Evolutionary conservation across 1,140 invertebrate genomes (phyloP).

Genomic region (Nymphalis io): DNA sequence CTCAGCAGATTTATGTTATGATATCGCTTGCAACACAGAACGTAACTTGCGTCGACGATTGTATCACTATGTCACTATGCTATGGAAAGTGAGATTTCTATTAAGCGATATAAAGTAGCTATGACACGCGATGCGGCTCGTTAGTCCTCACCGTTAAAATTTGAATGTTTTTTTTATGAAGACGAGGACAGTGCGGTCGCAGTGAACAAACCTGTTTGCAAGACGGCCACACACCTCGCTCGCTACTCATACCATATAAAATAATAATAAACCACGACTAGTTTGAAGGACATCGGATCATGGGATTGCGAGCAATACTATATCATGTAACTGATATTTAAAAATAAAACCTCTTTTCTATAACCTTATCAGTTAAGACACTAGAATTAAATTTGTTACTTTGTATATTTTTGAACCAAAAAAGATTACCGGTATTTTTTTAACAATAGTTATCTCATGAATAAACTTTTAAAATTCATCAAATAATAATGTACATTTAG

Average conservation of each 20-base stretch:
- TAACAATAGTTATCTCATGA: slow-evolving; percentile 23
- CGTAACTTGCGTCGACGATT: slow-evolving; percentile 43
- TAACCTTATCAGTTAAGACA: not conserved
- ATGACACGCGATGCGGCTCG: slow-evolving; percentile 39
- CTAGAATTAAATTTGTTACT: not conserved
- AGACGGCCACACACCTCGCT: slow-evolving; percentile 64
- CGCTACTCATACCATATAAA: slow-evolving; percentile 34
- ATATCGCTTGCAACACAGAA: slow-evolving; percentile 48
- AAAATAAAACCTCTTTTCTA: not conserved
- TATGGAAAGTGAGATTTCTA: slow-evolving; percentile 67
- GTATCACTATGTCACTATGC: slow-evolving; percentile 59
- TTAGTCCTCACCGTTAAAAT: slow-evolving; percentile 61
- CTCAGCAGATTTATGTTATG: slow-evolving; percentile 27
- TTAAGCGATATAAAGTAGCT: slow-evolving; percentile 50
- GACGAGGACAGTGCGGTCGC: slow-evolving; percentile 39
- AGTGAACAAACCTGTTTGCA: slow-evolving; percentile 58
- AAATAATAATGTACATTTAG: no score
- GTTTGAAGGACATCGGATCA: slow-evolving; percentile 33
- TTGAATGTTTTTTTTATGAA: slow-evolving; percentile 66
- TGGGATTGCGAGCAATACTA: slow-evolving; percentile 23
- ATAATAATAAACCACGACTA: slow-evolving; percentile 35
- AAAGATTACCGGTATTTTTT: slow-evolving; percentile 25
- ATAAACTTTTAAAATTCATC: no score
- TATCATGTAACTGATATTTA: slow-evolving; percentile 16
- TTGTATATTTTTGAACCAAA: slow-evolving; percentile 11